Evolutionary conservation across 2,113 vertebrate genomes (phyloP).

Genomic region (Epinephelus cyanopodus): DNA sequence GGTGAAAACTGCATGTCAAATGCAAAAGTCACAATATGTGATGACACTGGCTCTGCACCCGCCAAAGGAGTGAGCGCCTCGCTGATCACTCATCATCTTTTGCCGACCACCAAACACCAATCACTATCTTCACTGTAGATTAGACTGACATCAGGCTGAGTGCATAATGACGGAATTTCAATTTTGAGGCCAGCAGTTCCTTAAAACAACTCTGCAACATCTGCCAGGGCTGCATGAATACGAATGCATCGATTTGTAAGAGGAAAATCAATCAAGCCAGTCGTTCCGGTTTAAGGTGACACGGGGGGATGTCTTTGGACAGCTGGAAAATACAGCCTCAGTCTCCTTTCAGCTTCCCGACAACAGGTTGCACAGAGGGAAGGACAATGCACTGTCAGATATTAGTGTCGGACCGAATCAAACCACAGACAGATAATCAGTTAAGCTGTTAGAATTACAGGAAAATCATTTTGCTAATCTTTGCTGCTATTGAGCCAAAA

Average conservation of each 20-base stretch:
- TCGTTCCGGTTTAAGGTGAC: conserved; percentile 72
- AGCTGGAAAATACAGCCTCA: conserved; percentile 50
- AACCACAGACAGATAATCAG: conserved; percentile 48
- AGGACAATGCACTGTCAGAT: conserved; percentile 24
- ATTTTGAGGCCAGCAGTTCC: conserved; percentile 48
- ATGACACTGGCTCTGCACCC: background rate
- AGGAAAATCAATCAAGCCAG: conserved; percentile 71
- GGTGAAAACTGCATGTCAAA: background rate
- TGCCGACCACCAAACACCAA: background rate
- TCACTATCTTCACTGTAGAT: conserved; percentile 5
- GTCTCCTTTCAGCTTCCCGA: conserved; percentile 19
- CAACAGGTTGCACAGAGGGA: conserved; percentile 17
- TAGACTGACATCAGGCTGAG: conserved; percentile 1
- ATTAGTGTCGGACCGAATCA: conserved; percentile 41
- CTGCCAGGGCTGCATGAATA: conserved; percentile 44
- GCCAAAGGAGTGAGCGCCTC: background rate
- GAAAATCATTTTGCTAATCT: conserved; percentile 41
- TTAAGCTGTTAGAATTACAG: conserved; percentile 31
- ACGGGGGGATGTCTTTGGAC: conserved; percentile 59
- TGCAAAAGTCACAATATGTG: too few species aligned
- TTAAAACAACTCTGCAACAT: conserved; percentile 47
- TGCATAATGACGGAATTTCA: conserved; percentile 51
- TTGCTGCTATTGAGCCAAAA: conserved; percentile 32
- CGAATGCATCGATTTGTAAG: conserved; percentile 68
- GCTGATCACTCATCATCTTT: background rate